Evolutionary conservation across 2,797 vertebrate species (phyloP).

Genomic region (Lateolabrax maculatus): DNA sequence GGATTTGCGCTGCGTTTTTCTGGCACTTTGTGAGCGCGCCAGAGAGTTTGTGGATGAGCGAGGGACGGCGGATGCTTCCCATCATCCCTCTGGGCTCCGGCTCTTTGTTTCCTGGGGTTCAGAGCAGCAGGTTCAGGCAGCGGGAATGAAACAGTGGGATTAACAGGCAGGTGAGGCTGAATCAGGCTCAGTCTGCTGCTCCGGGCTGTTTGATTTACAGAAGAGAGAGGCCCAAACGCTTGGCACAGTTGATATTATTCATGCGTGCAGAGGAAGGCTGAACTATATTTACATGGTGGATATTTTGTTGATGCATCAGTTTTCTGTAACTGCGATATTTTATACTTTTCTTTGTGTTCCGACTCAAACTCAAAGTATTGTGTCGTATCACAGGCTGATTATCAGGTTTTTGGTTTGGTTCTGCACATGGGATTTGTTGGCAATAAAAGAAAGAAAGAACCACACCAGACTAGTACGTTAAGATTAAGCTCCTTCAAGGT

Average conservation of each 20-base stretch:
- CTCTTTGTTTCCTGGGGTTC: slow-evolving; percentile 15
- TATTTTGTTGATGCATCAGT: no score
- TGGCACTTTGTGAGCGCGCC: not conserved
- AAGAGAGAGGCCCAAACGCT: no score
- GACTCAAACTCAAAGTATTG: no score
- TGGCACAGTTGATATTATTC: no score
- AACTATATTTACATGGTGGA: no score
- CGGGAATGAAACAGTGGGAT: not conserved
- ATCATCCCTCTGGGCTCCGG: slow-evolving; percentile 9
- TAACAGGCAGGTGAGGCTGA: slow-evolving; percentile 4
- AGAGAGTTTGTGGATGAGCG: not conserved
- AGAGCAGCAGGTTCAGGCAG: not conserved
- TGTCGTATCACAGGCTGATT: no score
- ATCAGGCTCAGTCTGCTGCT: not conserved
- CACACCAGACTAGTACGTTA: not conserved
- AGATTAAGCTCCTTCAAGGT: no score
- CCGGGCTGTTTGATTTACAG: not conserved
- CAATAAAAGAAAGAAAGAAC: not conserved
- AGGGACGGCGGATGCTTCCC: not conserved
- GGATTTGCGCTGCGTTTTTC: slow-evolving; percentile 10
- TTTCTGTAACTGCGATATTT: no score
- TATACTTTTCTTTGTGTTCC: no score
- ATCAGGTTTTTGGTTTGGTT: no score
- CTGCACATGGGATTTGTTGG: not conserved
- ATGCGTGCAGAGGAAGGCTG: no score